Conservation (phyloP, 2,113 vertebrate genomes). For the Meles meles region DNA sequence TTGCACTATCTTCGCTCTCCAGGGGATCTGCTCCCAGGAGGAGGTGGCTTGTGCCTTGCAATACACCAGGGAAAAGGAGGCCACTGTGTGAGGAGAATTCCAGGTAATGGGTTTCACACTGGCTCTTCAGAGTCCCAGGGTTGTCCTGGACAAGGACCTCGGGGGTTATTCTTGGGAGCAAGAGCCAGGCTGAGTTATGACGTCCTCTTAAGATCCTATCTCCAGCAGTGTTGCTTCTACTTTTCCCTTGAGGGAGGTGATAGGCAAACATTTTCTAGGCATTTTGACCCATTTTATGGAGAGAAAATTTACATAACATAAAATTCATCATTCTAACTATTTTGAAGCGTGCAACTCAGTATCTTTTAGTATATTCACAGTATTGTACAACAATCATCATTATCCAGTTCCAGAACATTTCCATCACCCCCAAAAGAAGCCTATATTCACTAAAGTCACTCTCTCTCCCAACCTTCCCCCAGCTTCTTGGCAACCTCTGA, state of each 20-base stretch:
- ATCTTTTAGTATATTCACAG: not conserved
- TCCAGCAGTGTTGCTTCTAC: not conserved
- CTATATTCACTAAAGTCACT: not conserved
- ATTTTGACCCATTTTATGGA: not conserved
- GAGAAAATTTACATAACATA: not conserved
- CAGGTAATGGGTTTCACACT: not conserved
- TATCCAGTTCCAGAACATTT: not conserved
- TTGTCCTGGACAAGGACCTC: not conserved
- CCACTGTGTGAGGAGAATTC: too few relatives aligned
- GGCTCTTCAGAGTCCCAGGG: not conserved
- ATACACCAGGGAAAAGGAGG: not conserved
- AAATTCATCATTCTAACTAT: not conserved
- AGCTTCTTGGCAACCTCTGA: not conserved
- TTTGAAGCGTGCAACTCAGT: not conserved
- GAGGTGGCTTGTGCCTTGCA: not conserved
- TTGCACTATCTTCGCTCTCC: not conserved
- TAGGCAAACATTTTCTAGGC: too few relatives aligned
- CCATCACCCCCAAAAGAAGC: not conserved
- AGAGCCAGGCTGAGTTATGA: not conserved
- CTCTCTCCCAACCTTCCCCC: not conserved
- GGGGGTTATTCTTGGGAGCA: too few relatives aligned
- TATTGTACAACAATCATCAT: not conserved
- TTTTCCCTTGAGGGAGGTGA: not conserved
- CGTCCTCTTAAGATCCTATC: too few relatives aligned
- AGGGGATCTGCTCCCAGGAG: not conserved